These are phyloP conservation scores for Elephantulus edwardii DNA, from an alignment of 2,113 vertebrate species.

Conservation along the genomic window DNA sequence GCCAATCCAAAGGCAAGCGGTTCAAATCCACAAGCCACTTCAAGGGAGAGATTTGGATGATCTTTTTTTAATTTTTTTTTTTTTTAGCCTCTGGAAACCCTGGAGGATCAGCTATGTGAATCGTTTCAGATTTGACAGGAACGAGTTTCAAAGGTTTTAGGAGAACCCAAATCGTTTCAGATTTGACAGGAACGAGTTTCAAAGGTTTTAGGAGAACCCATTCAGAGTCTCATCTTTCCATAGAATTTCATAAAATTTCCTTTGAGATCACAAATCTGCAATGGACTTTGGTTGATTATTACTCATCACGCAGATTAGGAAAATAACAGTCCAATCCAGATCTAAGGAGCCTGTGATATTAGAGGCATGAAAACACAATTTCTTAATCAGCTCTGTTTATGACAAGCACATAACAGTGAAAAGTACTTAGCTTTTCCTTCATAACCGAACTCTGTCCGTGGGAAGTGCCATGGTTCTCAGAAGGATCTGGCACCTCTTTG, in stretches of 20 bases:
- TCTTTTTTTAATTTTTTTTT: too few species aligned
- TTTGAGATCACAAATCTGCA: background rate
- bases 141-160: too few species aligned
- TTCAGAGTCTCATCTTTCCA: too few species aligned
- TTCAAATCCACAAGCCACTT: too few species aligned
- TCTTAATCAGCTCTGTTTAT: slow-evolving; percentile 1
- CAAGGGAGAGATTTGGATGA: too few species aligned
- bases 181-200: too few species aligned
- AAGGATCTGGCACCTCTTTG: background rate
- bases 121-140: too few species aligned
- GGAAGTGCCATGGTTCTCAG: background rate
- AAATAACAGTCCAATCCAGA: background rate
- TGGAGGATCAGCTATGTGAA: too few species aligned
- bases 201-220: too few species aligned
- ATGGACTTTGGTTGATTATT: background rate
- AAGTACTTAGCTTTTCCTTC: background rate
- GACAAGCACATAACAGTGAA: background rate
- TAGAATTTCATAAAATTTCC: background rate
- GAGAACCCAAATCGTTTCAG: too few species aligned
- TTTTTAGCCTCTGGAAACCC: too few species aligned
- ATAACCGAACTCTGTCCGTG: background rate
- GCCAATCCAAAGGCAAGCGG: too few species aligned
- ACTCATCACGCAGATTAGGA: background rate
- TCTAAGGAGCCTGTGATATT: background rate
- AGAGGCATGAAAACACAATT: background rate